Base-by-base conservation (phyloP, 2,888 invertebrate genomes). In the Mesodorylaimus sp. region DNA sequence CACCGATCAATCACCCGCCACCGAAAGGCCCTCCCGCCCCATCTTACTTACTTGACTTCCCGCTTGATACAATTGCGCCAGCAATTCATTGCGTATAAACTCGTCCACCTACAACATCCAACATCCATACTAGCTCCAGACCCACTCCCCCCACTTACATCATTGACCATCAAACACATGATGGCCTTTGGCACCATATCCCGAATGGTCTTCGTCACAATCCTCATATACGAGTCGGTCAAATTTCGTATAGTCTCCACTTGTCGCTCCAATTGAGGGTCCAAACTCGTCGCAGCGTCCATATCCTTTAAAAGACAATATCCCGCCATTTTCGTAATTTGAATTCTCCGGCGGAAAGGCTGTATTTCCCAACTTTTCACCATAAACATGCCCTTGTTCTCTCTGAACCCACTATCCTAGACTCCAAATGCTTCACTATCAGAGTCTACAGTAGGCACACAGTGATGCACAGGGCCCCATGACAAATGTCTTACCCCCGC, bases 41-140 rank as follows among this genome's bases (percentile, higher is more conserved):
- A n/a, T n/a, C n/a, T 10, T 24, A 19, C 24, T 66, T 70, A 87
- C 88, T 79, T 93, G 93, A 76, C 95, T 93, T 50, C 87, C 88
- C 57, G 84, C 82, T 55, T 93, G 89, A 66, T 97, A 97, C 29
- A 97, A 75, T 73, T 91, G 87, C 53, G 95, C 95, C 60, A 97
- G 75, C 54, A 97, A 74, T 70, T 97, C 97, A n/a, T n/a, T 36
- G 10, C 13, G n/a, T 36, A 10, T 36, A 10, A 36, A n/a, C 13
- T 36, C 13, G n/a, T 36, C n/a, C 36, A 16, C n/a, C 36, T 36
- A n/a, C 36, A 10, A 36, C n/a, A 10, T 10, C 13, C 36, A n/a
- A 10, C n/a, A 16, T n/a, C 13, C 13, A n/a, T n/a, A n/a, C 36
- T 36, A n/a, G 36, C 13, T 36, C 13, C 36, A 16, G 36, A n/a